Evolutionary conservation across 30 jellyfish, hydroid and myxozoan genomes (phyloP).

Genomic region (Rhopilema esculentum): DNA sequence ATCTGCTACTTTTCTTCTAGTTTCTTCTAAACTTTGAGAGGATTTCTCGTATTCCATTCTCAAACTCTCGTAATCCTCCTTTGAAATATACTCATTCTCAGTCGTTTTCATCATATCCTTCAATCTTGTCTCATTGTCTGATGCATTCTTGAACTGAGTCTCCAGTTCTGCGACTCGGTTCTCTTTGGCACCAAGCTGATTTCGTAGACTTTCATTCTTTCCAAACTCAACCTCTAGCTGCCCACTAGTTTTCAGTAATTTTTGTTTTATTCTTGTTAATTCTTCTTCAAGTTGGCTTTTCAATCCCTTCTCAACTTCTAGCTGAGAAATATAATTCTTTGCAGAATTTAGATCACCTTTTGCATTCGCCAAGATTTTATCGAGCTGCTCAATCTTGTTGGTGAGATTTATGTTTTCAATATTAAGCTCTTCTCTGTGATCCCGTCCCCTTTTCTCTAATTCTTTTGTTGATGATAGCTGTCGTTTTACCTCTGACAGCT

Average conservation of each 20-base stretch:
- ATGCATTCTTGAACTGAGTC: constrained; percentile 57
- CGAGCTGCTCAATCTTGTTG: constrained; percentile 7
- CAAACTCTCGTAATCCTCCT: constrained; percentile 60
- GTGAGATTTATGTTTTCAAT: constrained; percentile 6
- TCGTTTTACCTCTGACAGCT: constrained; percentile 55
- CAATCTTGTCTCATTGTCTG: constrained; percentile 49
- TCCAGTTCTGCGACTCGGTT: constrained; percentile 61
- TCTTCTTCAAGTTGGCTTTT: constrained; percentile 60
- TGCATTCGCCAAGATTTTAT: constrained; percentile 1
- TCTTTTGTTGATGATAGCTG: constrained; percentile 54
- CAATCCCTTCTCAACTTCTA: constrained; percentile 67
- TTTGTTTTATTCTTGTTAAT: constrained; percentile 36
- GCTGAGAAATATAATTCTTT: constrained; percentile 58
- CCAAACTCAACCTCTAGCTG: constrained; percentile 59
- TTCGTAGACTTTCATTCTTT: constrained; percentile 45
- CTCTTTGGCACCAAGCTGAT: constrained; percentile 41
- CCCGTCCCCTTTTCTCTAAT: constrained; percentile 60
- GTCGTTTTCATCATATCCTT: constrained; percentile 50
- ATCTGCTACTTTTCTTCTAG: constrained; percentile 28
- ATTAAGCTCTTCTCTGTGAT: constrained; percentile 31
- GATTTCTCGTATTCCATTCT: constrained; percentile 46
- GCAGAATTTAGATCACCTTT: constrained; percentile 52
- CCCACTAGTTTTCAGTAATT: constrained; percentile 50
- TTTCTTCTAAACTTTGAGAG: constrained; percentile 9
- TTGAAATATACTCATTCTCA: constrained; percentile 62